Conservation (phyloP, 2,113 vertebrate species). For the Lepidothrix coronata region DNA sequence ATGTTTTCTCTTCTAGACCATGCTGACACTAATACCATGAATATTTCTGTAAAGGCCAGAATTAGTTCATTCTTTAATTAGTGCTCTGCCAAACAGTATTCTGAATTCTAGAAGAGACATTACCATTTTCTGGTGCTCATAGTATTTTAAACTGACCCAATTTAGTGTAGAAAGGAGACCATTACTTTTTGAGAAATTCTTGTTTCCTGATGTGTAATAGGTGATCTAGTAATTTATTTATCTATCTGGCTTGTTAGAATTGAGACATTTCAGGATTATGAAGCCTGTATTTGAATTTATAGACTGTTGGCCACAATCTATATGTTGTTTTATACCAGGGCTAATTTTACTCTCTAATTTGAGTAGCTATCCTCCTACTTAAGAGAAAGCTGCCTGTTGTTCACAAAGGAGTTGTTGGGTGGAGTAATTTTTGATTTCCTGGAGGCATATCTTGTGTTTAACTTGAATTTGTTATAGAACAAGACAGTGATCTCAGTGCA, state of each 20-base stretch:
- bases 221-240: constrained; percentile 47
- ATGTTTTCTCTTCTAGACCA: neutral
- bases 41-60: constrained; percentile 12
- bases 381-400: constrained; percentile 28
- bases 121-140: neutral
- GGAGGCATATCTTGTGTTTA: constrained; percentile 25
- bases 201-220: constrained; percentile 7
- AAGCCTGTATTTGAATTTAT: constrained; percentile 45
- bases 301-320: constrained; percentile 32
- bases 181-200: constrained; percentile 5
- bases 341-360: constrained; percentile 59
- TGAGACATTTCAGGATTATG: neutral
- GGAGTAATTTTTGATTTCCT: constrained; percentile 10
- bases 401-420: constrained; percentile 21
- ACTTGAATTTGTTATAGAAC: constrained; percentile 7
- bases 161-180: neutral
- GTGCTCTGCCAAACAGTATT: neutral
- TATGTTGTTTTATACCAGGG: neutral
- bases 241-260: constrained; percentile 38
- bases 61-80: constrained; percentile 4
- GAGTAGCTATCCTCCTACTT: constrained; percentile 34
- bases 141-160: neutral
- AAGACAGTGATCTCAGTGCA: neutral
- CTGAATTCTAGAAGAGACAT: neutral
- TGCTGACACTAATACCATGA: neutral